Base-by-base conservation (phyloP, 1,140 invertebrate genomes). In the Drosophila persimilis region DNA sequence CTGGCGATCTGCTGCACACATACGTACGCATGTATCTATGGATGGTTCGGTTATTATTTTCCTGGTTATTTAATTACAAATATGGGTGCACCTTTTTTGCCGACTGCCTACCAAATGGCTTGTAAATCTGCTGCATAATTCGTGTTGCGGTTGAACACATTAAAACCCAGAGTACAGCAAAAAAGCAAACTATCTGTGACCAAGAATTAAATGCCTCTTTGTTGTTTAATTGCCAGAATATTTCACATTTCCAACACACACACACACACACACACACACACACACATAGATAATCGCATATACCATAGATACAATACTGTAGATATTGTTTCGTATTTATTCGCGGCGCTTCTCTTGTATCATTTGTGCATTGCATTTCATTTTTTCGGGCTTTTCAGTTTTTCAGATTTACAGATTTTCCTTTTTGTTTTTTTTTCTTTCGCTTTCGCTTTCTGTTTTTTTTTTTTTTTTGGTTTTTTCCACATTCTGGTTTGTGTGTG, bases 221-320 rank as follows among this genome's bases (percentile, higher is more conserved):
- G 62, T 71, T 65, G 60, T 86, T 84, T 84, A 86, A 85, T 85
- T 85, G 73, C 81, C 77, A 80, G 63, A 80, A 85, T 80, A 85
- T 86, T 85, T 85, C 64, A 39, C 35, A 86, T 85, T 85, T 75
- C 50, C 17, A 44, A 74, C 64, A 39, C 15, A 47, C 35, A 20
- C 65, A 73, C 67, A 9, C 0, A 31, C 0, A 0, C 0, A 17
- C 0, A 17, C 0, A 73, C 67, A 9, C 0, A 31, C 1, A 1
- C 1, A 17, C 1, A 17, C 1, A 15, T 15, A 15, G 15, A 15
- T 31, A 31, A 26, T 26, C 24, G 4, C 5, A 26, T 26, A 4
- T 20, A 1, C 20, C 26, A 29, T 1, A 26, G 6, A 29, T 29
- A 29, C 3, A 3, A 31, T 8, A 8, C 20, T 8, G 7, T 31